Evolutionary conservation across 2,113 vertebrate species (phyloP).

Genomic region (Mobula hypostoma): DNA sequence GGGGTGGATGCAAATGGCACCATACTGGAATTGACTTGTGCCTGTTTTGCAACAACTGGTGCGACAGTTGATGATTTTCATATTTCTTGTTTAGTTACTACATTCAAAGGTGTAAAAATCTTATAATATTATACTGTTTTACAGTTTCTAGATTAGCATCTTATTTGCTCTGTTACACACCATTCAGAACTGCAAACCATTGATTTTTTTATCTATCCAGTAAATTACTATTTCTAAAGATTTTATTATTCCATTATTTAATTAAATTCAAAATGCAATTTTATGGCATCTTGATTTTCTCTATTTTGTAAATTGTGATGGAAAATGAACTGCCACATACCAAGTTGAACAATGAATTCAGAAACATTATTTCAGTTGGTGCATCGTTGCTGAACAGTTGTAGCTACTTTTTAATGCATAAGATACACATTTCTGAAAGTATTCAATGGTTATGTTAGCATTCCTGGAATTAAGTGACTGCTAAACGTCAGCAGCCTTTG

Average conservation of each 20-base stretch:
- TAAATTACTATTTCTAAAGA: conserved; percentile 3
- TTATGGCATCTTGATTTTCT: background rate
- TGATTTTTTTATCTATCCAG: conserved; percentile 27
- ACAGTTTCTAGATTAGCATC: background rate
- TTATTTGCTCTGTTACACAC: conserved; percentile 5
- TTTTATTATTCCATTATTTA: conserved; percentile 8
- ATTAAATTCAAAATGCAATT: conserved; percentile 37
- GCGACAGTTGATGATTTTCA: too few species aligned
- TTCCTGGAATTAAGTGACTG: background rate
- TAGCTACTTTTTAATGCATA: background rate
- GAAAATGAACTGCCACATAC: background rate
- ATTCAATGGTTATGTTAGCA: background rate
- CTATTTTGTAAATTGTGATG: conserved; percentile 20
- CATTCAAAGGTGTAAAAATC: background rate
- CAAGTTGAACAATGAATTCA: conserved; percentile 9
- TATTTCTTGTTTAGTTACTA: background rate
- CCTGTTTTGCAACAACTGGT: too few species aligned
- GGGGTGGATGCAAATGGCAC: too few species aligned
- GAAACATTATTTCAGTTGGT: background rate
- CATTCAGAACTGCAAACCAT: conserved; percentile 19
- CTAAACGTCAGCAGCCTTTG: background rate
- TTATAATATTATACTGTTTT: background rate
- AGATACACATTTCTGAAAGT: background rate
- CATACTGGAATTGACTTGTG: too few species aligned
- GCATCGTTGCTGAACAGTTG: background rate